phyloP scores from a whole-genome alignment of 92 coral and sea anemone genomes.

The Isaurus tuberculatus region DNA sequence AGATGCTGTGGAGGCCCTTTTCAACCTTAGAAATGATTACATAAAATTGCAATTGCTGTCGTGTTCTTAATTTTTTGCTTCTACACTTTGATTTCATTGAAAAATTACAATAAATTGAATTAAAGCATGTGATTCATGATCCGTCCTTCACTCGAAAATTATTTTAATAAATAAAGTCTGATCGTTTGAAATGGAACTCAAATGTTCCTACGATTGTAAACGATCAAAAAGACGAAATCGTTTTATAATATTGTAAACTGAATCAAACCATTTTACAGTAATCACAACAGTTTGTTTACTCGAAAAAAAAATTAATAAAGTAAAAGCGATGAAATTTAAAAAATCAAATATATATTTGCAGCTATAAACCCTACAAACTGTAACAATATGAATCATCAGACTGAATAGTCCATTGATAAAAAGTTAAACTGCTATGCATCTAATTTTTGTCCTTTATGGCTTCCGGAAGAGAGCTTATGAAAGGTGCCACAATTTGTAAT shows the following conservation, averaged over 20 bases:
- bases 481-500: slow-evolving; percentile 56
- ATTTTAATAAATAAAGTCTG: neutral
- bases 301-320: neutral
- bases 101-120: neutral
- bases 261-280: neutral
- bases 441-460: slow-evolving; percentile 56
- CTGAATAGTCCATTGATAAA: neutral
- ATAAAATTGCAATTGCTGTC: slow-evolving; percentile 39
- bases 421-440: slow-evolving; percentile 8
- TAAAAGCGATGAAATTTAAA: neutral
- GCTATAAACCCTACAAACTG: neutral
- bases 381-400: neutral
- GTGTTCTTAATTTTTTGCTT: neutral
- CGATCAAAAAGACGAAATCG: neutral
- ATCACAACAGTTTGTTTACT: neutral
- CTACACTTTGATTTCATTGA: neutral
- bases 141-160: neutral
- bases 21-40: slow-evolving; percentile 30
- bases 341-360: neutral
- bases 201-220: neutral
- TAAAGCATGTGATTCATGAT: neutral
- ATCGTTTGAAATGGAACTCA: neutral
- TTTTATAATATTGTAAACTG: neutral
- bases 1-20: slow-evolving; percentile 50
- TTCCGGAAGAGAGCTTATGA: slow-evolving; percentile 57